Percentiles rank a stretch among this genome's conserved stretches.
Evolutionary conservation across 2,888 invertebrate genomes (phyloP).

Genomic region (Slavum lentiscoides): DNA sequence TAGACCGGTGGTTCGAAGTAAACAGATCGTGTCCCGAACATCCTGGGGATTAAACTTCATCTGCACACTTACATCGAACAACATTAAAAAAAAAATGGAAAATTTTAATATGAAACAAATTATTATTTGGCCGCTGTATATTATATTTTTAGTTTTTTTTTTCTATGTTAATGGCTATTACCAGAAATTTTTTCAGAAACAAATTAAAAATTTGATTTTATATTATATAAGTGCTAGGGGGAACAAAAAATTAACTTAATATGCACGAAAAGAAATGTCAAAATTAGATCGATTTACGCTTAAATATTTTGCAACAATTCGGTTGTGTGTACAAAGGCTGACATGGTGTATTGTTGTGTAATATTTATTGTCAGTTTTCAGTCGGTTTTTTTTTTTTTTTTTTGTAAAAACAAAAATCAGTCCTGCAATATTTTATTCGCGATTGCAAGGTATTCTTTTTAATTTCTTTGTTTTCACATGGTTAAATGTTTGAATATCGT

Average conservation of each 20-base stretch:
- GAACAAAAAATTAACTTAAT: not conserved
- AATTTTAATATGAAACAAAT: conserved; percentile 23
- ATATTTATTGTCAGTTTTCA: conserved; percentile 7
- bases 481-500: not conserved
- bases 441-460: not conserved
- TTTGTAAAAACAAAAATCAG: conserved; percentile 2
- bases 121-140: not conserved
- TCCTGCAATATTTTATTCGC: conserved; percentile 4
- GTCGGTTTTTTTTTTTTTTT: conserved; percentile 17
- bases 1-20: conserved; percentile 99
- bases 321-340: conserved; percentile 50
- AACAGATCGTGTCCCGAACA: conserved; percentile 99
- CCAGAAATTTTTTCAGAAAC: conserved; percentile 6
- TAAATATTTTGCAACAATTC: conserved; percentile 37
- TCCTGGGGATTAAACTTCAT: conserved; percentile 76
- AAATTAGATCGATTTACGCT: conserved; percentile 25
- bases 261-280: conserved; percentile 13
- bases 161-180: not conserved
- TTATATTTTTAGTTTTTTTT: not conserved
- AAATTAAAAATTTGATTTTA: not conserved
- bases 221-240: conserved; percentile 17
- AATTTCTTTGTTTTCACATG: conserved; percentile 8
- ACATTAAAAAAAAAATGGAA: conserved; percentile 1
- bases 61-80: conserved; percentile 15
- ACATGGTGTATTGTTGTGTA: not conserved